Base-by-base conservation (phyloP, 2,888 invertebrate genomes). In the Tachina grossa region DNA sequence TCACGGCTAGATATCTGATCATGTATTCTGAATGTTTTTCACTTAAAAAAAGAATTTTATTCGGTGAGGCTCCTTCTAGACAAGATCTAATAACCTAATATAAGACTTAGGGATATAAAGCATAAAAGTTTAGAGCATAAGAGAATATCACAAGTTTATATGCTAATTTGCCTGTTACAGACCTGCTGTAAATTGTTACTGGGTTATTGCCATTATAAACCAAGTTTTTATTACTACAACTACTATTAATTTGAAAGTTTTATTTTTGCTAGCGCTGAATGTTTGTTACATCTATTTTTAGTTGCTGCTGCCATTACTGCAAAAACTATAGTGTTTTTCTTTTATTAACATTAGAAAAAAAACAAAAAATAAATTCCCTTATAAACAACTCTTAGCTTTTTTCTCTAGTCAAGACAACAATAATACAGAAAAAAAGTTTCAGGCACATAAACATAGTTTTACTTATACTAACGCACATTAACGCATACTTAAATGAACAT, bases 241-340 rank as follows among this genome's bases (percentile, higher is more conserved):
- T 63, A 72, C 59, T 51, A 79, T 79, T 79, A 41, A 71, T 45
- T 63, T 71, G 39, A 53, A 61, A 19, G 57, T 49, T 55, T 55
- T 65, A n/a, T 65, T 45, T 3, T 45, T 43, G 6, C 47, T 57
- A 19, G 19, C 19, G 0, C 43, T 49, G 13, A 57, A 6, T 53
- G 43, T 55, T 47, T 49, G 47, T 80, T 66, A 31, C 61, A 71
- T 13, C 19, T 51, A 45, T 45, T 49, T 9, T 9, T n/a, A 4
- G 14, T 49, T 39, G 55, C 55, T 59, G 41, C n/a, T 77, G 49
- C n/a, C 47, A 49, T 22, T 79, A 41, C 57, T 55, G 61, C 74
- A 22, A 53, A 68, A 74, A 74, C 41, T 74, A 59, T 47, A 74
- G 51, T 59, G 51, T 31, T 0, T 31, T 6, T 31, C 31, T 31